Percentiles rank a stretch among this genome's conserved stretches.
These are phyloP conservation scores for Sarcophaga subvicina DNA, from an alignment of 2,888 invertebrate species.

Conservation along the genomic window DNA sequence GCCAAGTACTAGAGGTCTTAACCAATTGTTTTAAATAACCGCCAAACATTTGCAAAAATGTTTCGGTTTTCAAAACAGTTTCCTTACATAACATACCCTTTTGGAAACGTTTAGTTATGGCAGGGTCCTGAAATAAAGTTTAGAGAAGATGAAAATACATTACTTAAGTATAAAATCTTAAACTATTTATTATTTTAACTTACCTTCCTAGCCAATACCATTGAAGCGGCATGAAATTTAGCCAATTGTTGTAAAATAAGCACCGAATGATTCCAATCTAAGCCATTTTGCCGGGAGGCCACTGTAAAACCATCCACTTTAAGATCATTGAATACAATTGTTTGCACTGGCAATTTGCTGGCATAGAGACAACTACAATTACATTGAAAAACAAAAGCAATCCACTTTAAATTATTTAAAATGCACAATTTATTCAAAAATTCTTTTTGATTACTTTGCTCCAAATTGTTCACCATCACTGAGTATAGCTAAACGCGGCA, in stretches of 20 bases:
- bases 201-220: slow-evolving; percentile 83
- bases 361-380: slow-evolving; percentile 75
- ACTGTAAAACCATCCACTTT: slow-evolving; percentile 82
- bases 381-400: slow-evolving; percentile 10
- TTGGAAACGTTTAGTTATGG: slow-evolving; percentile 73
- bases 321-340: slow-evolving; percentile 80
- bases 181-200: not conserved
- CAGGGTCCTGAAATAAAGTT: slow-evolving; percentile 72
- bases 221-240: slow-evolving; percentile 83
- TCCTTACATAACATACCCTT: slow-evolving; percentile 77
- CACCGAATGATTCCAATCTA: slow-evolving; percentile 82
- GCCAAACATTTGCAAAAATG: slow-evolving; percentile 73
- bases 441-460: slow-evolving; percentile 73
- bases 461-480: slow-evolving; percentile 76
- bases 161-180: no score
- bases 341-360: slow-evolving; percentile 75
- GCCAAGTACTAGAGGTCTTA: slow-evolving; percentile 71
- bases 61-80: slow-evolving; percentile 73
- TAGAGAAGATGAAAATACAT: not conserved
- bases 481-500: slow-evolving; percentile 81
- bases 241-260: slow-evolving; percentile 83
- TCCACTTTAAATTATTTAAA: slow-evolving; percentile 12
- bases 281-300: slow-evolving; percentile 82
- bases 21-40: slow-evolving; percentile 74
- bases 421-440: not conserved